These are phyloP conservation scores for Drosophila falleni DNA, from an alignment of 2,888 invertebrate genomes.

Conservation along the genomic window DNA sequence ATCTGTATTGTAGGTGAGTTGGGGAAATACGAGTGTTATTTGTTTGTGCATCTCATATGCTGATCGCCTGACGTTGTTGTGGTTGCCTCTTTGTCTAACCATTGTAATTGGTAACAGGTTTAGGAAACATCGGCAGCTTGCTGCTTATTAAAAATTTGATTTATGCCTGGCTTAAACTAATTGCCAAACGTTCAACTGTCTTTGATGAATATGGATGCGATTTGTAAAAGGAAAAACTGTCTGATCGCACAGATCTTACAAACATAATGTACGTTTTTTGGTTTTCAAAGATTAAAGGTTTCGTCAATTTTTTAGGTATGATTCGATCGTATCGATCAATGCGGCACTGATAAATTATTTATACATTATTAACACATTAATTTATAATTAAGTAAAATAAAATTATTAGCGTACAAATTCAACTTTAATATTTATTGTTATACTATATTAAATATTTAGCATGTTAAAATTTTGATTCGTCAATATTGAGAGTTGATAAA, in stretches of 20 bases:
- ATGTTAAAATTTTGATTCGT: too few relatives aligned
- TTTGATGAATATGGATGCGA: conserved; percentile 36
- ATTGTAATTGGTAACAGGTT: conserved; percentile 53
- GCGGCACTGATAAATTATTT: too few relatives aligned
- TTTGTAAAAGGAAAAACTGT: conserved; percentile 28
- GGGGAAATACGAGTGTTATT: conserved; percentile 6
- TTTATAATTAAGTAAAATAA: too few relatives aligned
- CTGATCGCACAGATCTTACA: conserved; percentile 25
- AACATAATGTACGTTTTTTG: neutral
- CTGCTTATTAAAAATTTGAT: conserved; percentile 71
- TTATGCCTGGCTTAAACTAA: conserved; percentile 65
- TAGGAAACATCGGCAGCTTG: conserved; percentile 18
- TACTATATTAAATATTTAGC: too few relatives aligned
- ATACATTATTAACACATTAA: too few relatives aligned
- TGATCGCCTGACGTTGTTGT: conserved; percentile 10
- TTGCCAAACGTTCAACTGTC: conserved; percentile 53
- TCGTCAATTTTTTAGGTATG: neutral
- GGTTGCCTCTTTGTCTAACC: conserved; percentile 18
- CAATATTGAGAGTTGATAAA: too few relatives aligned
- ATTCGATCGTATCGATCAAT: too few relatives aligned
- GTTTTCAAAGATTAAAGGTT: neutral
- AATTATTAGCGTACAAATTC: neutral
- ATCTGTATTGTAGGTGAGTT: conserved; percentile 59
- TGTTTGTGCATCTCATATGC: conserved; percentile 32
- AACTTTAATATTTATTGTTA: too few relatives aligned